phyloP scores from a whole-genome alignment of 2,888 invertebrate genomes.

The Atrina japonica region DNA sequence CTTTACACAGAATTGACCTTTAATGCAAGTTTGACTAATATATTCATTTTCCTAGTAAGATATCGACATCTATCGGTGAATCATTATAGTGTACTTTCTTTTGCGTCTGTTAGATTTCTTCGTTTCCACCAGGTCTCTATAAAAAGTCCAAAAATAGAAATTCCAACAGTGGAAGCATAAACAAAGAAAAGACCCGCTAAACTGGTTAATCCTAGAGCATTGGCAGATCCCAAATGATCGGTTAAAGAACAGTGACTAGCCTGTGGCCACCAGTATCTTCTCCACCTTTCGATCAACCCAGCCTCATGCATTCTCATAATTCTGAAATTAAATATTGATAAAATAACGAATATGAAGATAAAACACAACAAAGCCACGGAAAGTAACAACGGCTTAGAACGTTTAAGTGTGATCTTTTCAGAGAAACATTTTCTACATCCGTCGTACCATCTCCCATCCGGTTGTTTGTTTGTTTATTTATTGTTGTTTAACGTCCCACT shows the following conservation, averaged over 20 bases:
- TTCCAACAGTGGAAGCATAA: conserved; percentile 42
- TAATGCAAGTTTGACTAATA: no score
- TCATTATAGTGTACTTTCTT: no score
- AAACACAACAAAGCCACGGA: neutral
- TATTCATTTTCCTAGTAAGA: no score
- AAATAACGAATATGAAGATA: neutral
- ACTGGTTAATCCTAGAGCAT: conserved; percentile 53
- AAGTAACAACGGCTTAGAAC: no score
- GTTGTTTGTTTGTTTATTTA: no score
- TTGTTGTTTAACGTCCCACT: no score
- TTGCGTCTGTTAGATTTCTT: no score
- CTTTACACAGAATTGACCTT: no score
- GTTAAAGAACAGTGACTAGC: conserved; percentile 46
- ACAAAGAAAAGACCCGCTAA: conserved; percentile 61
- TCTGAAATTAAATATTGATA: conserved; percentile 39
- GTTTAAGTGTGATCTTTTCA: no score
- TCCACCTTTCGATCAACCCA: conserved; percentile 63
- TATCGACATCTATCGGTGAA: no score
- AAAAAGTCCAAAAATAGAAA: conserved; percentile 43
- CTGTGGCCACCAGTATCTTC: conserved; percentile 58
- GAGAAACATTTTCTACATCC: no score
- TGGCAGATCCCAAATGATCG: conserved; percentile 47
- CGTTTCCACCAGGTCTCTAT: conserved; percentile 29
- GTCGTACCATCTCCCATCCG: no score
- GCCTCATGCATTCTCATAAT: conserved; percentile 65